Conservation (phyloP, 64 coral and sea anemone genomes). For the Stylophora pistillata region DNA sequence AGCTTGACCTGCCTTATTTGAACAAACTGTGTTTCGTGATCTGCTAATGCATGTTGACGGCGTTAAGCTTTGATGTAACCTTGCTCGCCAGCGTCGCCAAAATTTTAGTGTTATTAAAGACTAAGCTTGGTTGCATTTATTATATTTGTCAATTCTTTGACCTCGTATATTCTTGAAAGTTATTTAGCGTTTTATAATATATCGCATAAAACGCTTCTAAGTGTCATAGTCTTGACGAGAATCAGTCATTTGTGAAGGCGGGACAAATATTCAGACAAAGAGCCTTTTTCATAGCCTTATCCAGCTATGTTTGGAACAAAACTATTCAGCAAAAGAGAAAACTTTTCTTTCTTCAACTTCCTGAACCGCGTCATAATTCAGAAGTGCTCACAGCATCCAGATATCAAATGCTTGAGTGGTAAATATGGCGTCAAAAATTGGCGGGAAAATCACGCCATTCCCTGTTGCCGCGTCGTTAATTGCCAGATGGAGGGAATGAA, state of each 20-base stretch:
- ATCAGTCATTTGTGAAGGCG: too few relatives aligned
- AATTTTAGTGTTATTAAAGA: background rate
- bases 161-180: background rate
- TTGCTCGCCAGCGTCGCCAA: background rate
- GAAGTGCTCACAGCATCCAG: background rate
- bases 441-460: background rate
- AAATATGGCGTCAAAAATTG: background rate
- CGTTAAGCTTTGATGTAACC: background rate
- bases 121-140: background rate
- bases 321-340: background rate
- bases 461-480: background rate
- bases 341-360: background rate
- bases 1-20: background rate
- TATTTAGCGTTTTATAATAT: too few relatives aligned
- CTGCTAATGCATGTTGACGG: background rate
- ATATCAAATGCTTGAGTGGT: background rate
- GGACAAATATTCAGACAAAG: background rate
- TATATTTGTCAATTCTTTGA: background rate
- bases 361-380: background rate
- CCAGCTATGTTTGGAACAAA: background rate
- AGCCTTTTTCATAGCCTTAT: background rate
- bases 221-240: too few relatives aligned
- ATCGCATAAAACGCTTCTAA: too few relatives aligned
- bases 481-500: conserved; percentile 8
- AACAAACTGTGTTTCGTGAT: background rate